phyloP scores from a whole-genome alignment of 2,797 vertebrate species.

The Alectoris magna region DNA sequence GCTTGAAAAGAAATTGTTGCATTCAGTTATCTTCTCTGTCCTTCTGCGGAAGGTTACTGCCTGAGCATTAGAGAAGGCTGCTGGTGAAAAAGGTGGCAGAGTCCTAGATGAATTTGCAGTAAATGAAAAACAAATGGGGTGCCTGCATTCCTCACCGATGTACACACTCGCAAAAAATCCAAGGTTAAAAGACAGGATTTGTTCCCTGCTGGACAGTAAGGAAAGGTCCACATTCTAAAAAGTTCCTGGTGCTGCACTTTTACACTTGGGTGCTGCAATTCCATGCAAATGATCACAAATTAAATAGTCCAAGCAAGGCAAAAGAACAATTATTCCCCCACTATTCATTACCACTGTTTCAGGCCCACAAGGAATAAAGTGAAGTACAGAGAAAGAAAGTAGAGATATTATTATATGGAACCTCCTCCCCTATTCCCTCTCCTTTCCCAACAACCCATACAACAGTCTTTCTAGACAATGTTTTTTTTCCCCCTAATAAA shows the following conservation, averaged over 20 bases:
- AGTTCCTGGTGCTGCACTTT: neutral
- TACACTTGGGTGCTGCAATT: neutral
- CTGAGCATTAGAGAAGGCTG: neutral
- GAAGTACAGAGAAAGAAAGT: neutral
- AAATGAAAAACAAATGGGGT: neutral
- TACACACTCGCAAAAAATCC: neutral
- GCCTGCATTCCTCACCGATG: neutral
- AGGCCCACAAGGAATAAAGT: neutral
- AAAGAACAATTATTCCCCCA: neutral
- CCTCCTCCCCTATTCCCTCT: neutral
- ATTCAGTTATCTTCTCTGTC: neutral
- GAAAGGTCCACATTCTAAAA: neutral
- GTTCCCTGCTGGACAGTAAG: rapidly evolving
- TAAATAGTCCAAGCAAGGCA: neutral
- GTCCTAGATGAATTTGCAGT: neutral
- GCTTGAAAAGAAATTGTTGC: neutral
- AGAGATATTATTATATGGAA: neutral
- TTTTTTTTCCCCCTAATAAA: neutral
- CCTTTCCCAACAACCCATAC: neutral
- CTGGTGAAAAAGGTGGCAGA: neutral
- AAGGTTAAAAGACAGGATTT: neutral
- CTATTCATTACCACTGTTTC: neutral
- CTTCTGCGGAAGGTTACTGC: neutral
- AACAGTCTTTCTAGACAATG: neutral
- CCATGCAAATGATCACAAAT: neutral